These are phyloP conservation scores for Chaetodon trifascialis DNA, from an alignment of 2,113 vertebrate genomes.

Conservation along the genomic window DNA sequence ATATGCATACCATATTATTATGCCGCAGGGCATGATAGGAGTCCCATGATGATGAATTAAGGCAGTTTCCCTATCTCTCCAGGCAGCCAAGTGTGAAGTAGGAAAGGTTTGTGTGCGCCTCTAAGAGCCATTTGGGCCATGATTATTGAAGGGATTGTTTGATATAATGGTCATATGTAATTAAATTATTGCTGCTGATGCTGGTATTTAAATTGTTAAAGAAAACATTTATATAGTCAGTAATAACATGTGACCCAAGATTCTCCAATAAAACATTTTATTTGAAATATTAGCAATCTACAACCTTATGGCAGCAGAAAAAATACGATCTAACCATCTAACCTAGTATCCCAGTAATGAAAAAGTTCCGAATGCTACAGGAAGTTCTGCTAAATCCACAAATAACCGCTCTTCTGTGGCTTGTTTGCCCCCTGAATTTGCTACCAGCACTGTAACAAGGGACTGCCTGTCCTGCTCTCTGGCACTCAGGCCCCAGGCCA, in stretches of 20 bases:
- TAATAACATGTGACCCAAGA: background rate
- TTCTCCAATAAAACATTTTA: background rate
- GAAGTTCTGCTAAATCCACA: constrained; percentile 25
- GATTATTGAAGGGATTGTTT: constrained; percentile 1
- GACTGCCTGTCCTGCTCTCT: constrained; percentile 69
- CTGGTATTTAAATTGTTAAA: background rate
- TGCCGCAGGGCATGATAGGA: constrained; percentile 56
- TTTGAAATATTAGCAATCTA: background rate
- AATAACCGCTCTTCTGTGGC: constrained; percentile 37
- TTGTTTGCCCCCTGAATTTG: constrained; percentile 62
- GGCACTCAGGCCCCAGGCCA: constrained; percentile 76
- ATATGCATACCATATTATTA: constrained; percentile 69
- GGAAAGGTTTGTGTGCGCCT: constrained; percentile 27
- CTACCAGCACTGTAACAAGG: constrained; percentile 52
- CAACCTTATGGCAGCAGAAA: background rate
- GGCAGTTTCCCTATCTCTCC: constrained; percentile 54
- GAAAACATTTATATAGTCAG: background rate
- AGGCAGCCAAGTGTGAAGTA: constrained; percentile 64
- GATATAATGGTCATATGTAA: background rate
- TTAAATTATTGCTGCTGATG: background rate
- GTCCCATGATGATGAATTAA: constrained; percentile 67
- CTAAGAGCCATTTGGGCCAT: constrained; percentile 28
- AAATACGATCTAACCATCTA: background rate
- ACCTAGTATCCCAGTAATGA: background rate
- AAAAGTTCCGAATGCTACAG: constrained; percentile 2